Percentiles rank a stretch among this genome's conserved stretches.
Evolutionary conservation across 2,888 invertebrate species (phyloP).

Genomic region (Bombylius discolor): DNA sequence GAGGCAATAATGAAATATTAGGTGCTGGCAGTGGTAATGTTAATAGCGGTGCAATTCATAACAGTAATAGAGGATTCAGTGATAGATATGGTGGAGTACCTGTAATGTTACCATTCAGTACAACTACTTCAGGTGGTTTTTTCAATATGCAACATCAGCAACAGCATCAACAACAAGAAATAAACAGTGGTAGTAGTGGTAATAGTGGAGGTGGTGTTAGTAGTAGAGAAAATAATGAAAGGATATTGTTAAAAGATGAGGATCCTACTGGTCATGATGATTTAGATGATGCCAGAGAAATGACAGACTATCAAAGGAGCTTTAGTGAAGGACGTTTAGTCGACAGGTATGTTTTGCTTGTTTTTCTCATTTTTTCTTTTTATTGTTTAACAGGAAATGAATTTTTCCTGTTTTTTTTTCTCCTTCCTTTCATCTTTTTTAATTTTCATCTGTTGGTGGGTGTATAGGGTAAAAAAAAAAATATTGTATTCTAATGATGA

Average conservation of each 20-base stretch:
- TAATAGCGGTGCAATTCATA: too few species aligned
- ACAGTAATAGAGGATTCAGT: neutral
- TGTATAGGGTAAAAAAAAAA: too few species aligned
- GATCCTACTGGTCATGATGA: conserved; percentile 1
- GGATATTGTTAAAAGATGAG: neutral
- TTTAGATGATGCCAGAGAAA: conserved; percentile 21
- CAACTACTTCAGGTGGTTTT: conserved; percentile 5
- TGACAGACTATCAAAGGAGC: conserved; percentile 35
- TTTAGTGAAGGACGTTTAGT: conserved; percentile 33
- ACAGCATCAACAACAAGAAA: neutral
- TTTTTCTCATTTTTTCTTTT: neutral
- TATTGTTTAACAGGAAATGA: neutral
- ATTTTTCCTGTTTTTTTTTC: too few species aligned
- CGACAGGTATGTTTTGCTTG: conserved; percentile 26
- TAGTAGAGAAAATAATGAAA: neutral
- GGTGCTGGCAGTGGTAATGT: too few species aligned
- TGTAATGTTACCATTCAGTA: conserved; percentile 3
- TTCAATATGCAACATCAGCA: neutral
- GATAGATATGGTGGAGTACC: conserved; percentile 6
- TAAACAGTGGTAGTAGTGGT: neutral
- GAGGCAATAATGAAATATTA: too few species aligned
- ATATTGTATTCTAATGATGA: too few species aligned
- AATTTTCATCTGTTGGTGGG: too few species aligned
- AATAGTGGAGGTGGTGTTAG: neutral
- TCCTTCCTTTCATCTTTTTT: too few species aligned